Evolutionary conservation across 1,140 invertebrate genomes (phyloP).

Genomic region (Caligus rogercresseyi): DNA sequence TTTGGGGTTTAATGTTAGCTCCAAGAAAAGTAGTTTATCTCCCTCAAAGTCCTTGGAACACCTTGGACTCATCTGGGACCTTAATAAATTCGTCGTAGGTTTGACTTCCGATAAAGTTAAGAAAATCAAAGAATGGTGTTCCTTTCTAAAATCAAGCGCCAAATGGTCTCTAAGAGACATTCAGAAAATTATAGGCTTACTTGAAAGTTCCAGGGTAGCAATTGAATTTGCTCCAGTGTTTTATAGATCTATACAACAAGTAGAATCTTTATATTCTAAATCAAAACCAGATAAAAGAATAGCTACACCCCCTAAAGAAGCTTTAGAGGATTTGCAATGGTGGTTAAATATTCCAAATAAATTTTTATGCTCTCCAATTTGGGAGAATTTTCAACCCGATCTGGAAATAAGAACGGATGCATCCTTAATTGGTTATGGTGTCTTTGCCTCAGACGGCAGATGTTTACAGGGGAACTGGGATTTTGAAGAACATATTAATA

Average conservation of each 20-base stretch:
- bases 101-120: too few relatives aligned
- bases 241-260: neutral
- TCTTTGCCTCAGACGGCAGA: neutral
- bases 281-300: neutral
- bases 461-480: neutral
- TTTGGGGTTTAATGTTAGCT: too few relatives aligned
- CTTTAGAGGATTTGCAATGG: neutral
- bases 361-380: neutral
- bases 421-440: neutral
- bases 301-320: neutral
- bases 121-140: neutral
- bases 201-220: neutral
- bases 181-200: neutral
- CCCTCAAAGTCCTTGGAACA: too few relatives aligned
- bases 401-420: neutral
- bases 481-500: neutral
- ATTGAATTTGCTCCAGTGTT: neutral
- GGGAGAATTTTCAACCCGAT: neutral
- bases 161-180: neutral
- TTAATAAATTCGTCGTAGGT: too few relatives aligned
- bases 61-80: too few relatives aligned
- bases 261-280: neutral
- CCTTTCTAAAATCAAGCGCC: neutral
- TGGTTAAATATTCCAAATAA: neutral
- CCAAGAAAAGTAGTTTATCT: too few relatives aligned